A percentile compares a stretch with the other conserved stretches of the same genome.
Evolutionary conservation across 1,140 invertebrate species (phyloP).

Genomic region (Atta texana): DNA sequence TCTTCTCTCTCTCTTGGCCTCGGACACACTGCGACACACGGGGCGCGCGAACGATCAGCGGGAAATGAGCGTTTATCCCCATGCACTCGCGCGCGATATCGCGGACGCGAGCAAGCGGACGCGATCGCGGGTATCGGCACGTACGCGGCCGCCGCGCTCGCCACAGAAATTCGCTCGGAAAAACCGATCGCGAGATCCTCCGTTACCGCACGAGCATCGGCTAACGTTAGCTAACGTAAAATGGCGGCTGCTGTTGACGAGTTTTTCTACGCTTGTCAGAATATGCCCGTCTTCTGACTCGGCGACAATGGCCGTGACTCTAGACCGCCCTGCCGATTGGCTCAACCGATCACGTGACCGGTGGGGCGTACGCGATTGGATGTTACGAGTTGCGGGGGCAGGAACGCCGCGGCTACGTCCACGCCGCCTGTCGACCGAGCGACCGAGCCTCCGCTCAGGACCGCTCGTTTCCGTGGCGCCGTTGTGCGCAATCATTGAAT

Average conservation of each 20-base stretch:
- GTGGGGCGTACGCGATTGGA: slow-evolving; percentile 63
- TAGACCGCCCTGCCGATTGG: slow-evolving; percentile 80
- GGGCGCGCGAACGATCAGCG: slow-evolving; percentile 79
- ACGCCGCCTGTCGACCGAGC: slow-evolving; percentile 68
- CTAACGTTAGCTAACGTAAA: slow-evolving; percentile 91
- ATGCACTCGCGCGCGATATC: slow-evolving; percentile 72
- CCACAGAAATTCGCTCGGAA: slow-evolving; percentile 78
- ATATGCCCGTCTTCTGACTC: slow-evolving; percentile 91
- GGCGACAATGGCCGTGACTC: slow-evolving; percentile 87
- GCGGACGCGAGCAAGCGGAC: slow-evolving; percentile 71
- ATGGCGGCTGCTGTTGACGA: slow-evolving; percentile 96
- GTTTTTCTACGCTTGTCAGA: slow-evolving; percentile 97
- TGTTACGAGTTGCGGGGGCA: too few species aligned
- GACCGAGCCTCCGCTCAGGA: neutral
- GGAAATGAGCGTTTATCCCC: slow-evolving; percentile 75
- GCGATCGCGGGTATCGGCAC: slow-evolving; percentile 75
- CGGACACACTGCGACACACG: slow-evolving; percentile 73
- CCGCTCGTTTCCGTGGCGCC: slow-evolving; percentile 40
- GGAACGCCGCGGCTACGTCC: slow-evolving; percentile 68
- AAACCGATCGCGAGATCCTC: slow-evolving; percentile 79
- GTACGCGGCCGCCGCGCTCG: slow-evolving; percentile 73
- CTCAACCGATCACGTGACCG: slow-evolving; percentile 81
- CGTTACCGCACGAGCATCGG: slow-evolving; percentile 88
- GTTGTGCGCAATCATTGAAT: neutral
- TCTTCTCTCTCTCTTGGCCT: slow-evolving; percentile 68